phyloP scores from a whole-genome alignment of 1,140 invertebrate species.

The Anthonomus grandis region DNA sequence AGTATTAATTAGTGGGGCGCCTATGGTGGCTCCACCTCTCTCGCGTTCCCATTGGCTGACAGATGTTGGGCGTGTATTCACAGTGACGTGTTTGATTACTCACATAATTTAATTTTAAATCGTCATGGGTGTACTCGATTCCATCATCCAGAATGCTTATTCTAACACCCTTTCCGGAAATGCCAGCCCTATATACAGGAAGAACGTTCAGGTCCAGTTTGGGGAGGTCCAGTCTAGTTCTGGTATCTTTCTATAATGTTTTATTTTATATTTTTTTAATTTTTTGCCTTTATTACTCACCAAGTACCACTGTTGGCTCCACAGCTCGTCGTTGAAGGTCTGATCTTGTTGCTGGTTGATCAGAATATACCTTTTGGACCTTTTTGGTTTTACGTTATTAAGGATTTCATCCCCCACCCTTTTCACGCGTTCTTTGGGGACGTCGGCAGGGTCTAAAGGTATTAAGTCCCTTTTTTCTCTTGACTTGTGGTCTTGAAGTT shows the following conservation, averaged over 20 bases:
- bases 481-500: constrained; percentile 61
- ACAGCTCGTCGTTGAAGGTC: constrained; percentile 81
- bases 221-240: constrained; percentile 56
- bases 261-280: constrained; percentile 18
- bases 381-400: background rate
- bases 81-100: constrained; percentile 50
- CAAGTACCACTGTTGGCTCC: constrained; percentile 89
- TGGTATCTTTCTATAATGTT: constrained; percentile 61
- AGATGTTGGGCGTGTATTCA: too few species aligned
- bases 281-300: too few species aligned
- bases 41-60: too few species aligned
- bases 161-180: constrained; percentile 75
- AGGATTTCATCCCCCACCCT: constrained; percentile 3
- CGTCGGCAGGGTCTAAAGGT: constrained; percentile 27
- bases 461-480: constrained; percentile 63
- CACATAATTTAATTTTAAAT: constrained; percentile 77
- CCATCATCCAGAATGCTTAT: constrained; percentile 87
- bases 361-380: background rate
- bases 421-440: constrained; percentile 30
- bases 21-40: too few species aligned
- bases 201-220: constrained; percentile 73
- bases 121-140: constrained; percentile 76
- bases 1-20: background rate
- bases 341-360: constrained; percentile 15
- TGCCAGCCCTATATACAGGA: constrained; percentile 74